Conservation (phyloP, 2,888 invertebrate species). For the Camptogramma bilineatum region DNA sequence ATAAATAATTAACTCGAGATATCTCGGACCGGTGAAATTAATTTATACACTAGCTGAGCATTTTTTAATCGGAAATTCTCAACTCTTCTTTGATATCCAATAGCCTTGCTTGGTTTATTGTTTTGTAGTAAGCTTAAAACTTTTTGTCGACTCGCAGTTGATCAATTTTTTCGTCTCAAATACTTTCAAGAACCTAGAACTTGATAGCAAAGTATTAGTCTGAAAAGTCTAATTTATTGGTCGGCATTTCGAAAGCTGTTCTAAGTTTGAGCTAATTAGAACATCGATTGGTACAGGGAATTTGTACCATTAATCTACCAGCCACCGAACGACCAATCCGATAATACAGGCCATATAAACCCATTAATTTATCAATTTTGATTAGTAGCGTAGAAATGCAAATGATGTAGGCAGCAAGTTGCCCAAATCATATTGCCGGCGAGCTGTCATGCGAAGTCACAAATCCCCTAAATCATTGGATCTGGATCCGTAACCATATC, state of each 20-base stretch:
- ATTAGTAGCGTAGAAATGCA: slow-evolving; percentile 52
- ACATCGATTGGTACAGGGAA: slow-evolving; percentile 6
- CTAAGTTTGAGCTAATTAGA: slow-evolving; percentile 6
- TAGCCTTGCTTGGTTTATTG: background rate
- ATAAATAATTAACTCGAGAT: slow-evolving; percentile 33
- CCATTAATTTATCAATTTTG: slow-evolving; percentile 50
- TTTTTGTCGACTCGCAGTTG: too few species aligned
- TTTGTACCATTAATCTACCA: slow-evolving; percentile 23
- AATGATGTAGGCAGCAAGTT: slow-evolving; percentile 50
- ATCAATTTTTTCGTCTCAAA: background rate
- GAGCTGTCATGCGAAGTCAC: slow-evolving; percentile 45
- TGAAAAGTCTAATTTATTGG: background rate
- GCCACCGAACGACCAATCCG: slow-evolving; percentile 15
- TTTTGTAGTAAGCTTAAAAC: too few species aligned
- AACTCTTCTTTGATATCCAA: background rate
- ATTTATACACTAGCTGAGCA: slow-evolving; percentile 11
- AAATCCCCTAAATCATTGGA: slow-evolving; percentile 45
- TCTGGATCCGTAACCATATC: slow-evolving; percentile 39
- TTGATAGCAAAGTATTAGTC: too few species aligned
- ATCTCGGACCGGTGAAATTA: slow-evolving; percentile 12
- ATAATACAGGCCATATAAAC: slow-evolving; percentile 22
- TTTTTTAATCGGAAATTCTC: background rate
- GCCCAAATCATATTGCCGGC: slow-evolving; percentile 48
- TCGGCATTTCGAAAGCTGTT: background rate
- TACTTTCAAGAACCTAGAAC: background rate